Percentiles rank a stretch among this genome's conserved stretches.
Evolutionary conservation across 2,113 vertebrate genomes (phyloP).

Genomic region (Dinomys branickii): DNA sequence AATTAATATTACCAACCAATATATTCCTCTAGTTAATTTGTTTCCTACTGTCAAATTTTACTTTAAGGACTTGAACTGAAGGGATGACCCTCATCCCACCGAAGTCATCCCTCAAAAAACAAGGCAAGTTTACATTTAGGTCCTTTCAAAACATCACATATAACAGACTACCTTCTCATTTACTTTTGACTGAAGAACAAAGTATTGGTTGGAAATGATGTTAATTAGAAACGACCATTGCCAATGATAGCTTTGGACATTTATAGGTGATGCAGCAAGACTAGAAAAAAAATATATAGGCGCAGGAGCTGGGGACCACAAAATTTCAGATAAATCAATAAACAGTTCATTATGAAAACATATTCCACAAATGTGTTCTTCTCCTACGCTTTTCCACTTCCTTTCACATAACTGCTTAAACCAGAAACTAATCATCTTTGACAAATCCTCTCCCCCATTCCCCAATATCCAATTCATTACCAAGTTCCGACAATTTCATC

Average conservation of each 20-base stretch:
- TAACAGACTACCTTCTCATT: background rate
- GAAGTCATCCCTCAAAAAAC: slow-evolving; percentile 40
- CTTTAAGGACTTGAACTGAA: background rate
- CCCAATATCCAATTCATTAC: background rate
- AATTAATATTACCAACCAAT: background rate
- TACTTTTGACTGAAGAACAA: slow-evolving; percentile 38
- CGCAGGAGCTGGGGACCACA: background rate
- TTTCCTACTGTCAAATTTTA: slow-evolving; percentile 43
- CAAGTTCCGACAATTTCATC: slow-evolving; percentile 34
- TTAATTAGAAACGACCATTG: slow-evolving; percentile 38
- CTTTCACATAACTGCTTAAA: background rate
- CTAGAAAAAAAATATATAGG: background rate
- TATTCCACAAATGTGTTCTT: background rate
- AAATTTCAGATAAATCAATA: background rate
- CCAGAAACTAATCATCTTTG: slow-evolving; percentile 30
- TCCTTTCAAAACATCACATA: slow-evolving; percentile 35
- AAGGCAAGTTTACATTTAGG: background rate
- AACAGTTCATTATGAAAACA: slow-evolving; percentile 37
- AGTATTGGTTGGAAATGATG: background rate
- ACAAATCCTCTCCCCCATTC: background rate
- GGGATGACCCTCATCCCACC: background rate
- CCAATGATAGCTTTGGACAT: background rate
- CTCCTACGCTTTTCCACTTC: background rate
- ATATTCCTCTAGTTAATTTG: slow-evolving; percentile 22
- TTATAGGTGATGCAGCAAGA: background rate